Evolutionary conservation across 2,888 invertebrate species (phyloP).

Genomic region (Campoplex nolae): DNA sequence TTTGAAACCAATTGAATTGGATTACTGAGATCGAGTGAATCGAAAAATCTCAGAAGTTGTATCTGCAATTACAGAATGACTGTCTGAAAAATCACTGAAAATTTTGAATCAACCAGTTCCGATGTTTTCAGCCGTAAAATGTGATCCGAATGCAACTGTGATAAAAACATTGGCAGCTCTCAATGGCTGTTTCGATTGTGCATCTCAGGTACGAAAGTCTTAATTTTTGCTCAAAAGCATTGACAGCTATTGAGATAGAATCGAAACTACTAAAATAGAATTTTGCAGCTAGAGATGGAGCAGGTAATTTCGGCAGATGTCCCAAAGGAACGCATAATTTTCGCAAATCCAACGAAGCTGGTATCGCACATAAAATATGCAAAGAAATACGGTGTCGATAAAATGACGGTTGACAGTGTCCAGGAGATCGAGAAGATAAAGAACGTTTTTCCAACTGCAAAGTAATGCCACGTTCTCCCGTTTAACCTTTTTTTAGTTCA

Average conservation of each 20-base stretch:
- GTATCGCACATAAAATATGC: slow-evolving; percentile 74
- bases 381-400: slow-evolving; percentile 84
- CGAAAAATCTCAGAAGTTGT: too few relatives aligned
- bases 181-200: slow-evolving; percentile 88
- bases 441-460: slow-evolving; percentile 85
- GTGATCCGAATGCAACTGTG: slow-evolving; percentile 86
- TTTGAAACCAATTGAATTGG: too few relatives aligned
- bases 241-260: too few relatives aligned
- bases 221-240: too few relatives aligned
- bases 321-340: slow-evolving; percentile 85
- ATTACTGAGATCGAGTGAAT: too few relatives aligned
- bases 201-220: slow-evolving; percentile 83
- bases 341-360: slow-evolving; percentile 87
- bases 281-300: slow-evolving; percentile 86
- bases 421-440: slow-evolving; percentile 86
- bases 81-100: too few relatives aligned
- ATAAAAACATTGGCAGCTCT: slow-evolving; percentile 85
- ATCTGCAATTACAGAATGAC: too few relatives aligned
- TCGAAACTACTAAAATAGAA: not conserved
- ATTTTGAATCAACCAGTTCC: too few relatives aligned
- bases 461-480: slow-evolving; percentile 56
- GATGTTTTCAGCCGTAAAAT: slow-evolving; percentile 72
- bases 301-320: slow-evolving; percentile 85
- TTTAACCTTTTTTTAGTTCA: too few relatives aligned
- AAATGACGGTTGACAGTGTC: slow-evolving; percentile 87